Base-by-base conservation (phyloP, 2,797 vertebrate genomes). In the Chlorospingus flavigularis region DNA sequence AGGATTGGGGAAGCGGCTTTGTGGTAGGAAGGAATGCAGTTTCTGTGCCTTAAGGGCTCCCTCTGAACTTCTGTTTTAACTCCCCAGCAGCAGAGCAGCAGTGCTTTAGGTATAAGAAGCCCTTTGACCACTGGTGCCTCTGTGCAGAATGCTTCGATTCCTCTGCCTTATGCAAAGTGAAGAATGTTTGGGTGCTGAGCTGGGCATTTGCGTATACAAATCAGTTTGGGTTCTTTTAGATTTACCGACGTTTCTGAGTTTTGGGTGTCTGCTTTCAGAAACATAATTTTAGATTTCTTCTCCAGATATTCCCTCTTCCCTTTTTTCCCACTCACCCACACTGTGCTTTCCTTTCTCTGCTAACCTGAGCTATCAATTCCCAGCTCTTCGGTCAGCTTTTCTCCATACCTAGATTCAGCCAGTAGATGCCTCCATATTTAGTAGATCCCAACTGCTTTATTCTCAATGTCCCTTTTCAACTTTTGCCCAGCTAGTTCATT, bases 1-100 rank as follows among this genome's bases (percentile, higher is more conserved):
- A 97, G 95, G 95, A 95, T 92, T 96, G 98, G 96, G 97, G 97
- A 97, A 97, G 84, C 90, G 97, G 98, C 98, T 98, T 98, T 95
- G 94, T 88, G 91, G 92, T 92, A 91, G 88, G 90, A 95, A 96
- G 93, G 92, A 88, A 96, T 93, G 93, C 68, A 95, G 94, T 63
- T 89, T 96, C 88, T 92, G 91, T 43, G 66, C 89, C 90, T 94
- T 88, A 68, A 78, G 73, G 85, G 65, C 84, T 97, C 77, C 62
- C 55, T 67, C 83, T 65, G 63, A 94, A 86, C 74, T 80, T 43
- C 90, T 94, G 43, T 84, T 94, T 86, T 70, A 93, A 61, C 48
- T 65, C 63, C n/a, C n/a, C 77, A 80, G 78, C 63, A 93, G 78
- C 24, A 89, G 35, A 76, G 67, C 73, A 84, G 63, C 75, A 85